Conservation (phyloP, 2,797 vertebrate genomes). For the Chloroceryle amazona region DNA sequence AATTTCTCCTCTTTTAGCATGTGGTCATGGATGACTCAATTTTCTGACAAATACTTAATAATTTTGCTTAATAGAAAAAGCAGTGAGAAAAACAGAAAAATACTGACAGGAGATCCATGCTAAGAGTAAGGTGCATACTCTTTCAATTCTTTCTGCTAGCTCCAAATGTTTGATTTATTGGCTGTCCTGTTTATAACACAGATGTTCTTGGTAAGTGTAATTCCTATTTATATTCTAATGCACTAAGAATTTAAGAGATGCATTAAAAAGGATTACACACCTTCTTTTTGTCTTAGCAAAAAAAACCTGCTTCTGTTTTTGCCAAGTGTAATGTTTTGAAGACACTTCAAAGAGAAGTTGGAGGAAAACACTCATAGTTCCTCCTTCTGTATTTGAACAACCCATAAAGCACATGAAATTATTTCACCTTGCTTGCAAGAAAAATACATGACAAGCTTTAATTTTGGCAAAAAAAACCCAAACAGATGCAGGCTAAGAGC, state of each 20-base stretch:
- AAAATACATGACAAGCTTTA: neutral
- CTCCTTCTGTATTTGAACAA: neutral
- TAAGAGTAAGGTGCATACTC: neutral
- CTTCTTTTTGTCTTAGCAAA: neutral
- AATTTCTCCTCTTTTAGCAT: conserved; percentile 8
- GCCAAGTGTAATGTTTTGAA: neutral
- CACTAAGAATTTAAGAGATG: neutral
- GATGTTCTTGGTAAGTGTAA: neutral
- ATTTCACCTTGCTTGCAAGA: neutral
- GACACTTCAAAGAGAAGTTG: neutral
- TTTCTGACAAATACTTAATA: conserved; percentile 36
- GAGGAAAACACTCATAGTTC: neutral
- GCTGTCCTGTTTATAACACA: neutral
- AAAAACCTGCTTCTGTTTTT: neutral
- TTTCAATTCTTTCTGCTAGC: neutral
- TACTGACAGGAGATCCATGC: neutral
- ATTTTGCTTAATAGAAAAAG: conserved; percentile 10
- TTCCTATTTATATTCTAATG: neutral
- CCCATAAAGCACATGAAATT: neutral
- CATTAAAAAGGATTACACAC: neutral
- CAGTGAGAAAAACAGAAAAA: neutral
- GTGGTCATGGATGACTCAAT: conserved; percentile 20
- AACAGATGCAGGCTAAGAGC: neutral
- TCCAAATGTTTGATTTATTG: neutral
- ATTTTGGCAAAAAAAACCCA: neutral